Evolutionary conservation across 2,113 vertebrate genomes (phyloP), one percentile per base, ranked within the genome.

Genomic region (Melierax canorus): DNA sequence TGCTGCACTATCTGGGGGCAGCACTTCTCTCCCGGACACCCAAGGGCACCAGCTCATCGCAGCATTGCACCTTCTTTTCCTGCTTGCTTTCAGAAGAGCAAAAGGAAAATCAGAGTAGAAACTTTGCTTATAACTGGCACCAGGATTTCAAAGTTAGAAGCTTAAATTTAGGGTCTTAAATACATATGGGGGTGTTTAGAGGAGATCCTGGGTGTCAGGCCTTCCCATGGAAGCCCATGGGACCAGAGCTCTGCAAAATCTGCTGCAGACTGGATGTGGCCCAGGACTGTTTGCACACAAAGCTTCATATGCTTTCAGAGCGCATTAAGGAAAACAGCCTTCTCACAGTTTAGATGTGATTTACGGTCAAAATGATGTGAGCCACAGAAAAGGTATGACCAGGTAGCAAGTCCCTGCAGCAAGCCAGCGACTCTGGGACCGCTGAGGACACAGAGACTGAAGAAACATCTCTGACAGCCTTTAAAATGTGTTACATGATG

Each of bases 401-500:
- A 96, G 94, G 94, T 96, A 95, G 79, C 76, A 76, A 72, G 60
- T 95, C 95, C 97, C 94, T 97, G 88, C 83, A 96, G 95, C 94
- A 95, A 96, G 48, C 56, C 68, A n/a, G 77, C 7, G 6, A 72
- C 64, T 86, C 83, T 73, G 58, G 88, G 39, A 94, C 72, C 94
- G 92, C 59, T 89, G 94, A 95, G 73, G 88, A 95, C 92, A 84
- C 85, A 56, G 72, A 67, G 34, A 51, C 90, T 91, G 88, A 93
- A 91, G 94, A 80, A 95, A 92, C 75, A 11, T 97, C 92, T 92
- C 90, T 97, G 94, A 95, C 93, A 97, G 92, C 87, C 90, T 93
- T 97, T 97, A 90, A 97, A 92, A 97, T 74, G 97, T 94, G 94
- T 96, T 94, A 94, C 51, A 93, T 48, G 95, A 45, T 75, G 88